Conservation (phyloP, 2,113 vertebrate genomes). For the Tachysurus fulvidraco region DNA sequence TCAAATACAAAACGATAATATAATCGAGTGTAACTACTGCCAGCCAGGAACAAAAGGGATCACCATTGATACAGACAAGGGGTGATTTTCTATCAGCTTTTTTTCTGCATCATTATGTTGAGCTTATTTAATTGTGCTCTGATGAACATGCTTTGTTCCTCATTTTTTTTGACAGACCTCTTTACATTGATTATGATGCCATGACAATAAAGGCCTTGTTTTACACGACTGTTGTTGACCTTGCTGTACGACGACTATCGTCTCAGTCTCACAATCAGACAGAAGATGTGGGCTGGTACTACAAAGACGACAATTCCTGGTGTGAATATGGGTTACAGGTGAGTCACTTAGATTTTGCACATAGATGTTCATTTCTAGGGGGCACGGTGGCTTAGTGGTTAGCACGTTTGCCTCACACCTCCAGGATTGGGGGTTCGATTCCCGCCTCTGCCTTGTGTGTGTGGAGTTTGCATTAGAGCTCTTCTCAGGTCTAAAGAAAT, state of each 20-base stretch:
- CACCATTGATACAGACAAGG: slow-evolving; percentile 49
- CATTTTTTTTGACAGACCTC: slow-evolving; percentile 44
- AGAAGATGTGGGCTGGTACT: slow-evolving; percentile 65
- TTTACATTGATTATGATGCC: slow-evolving; percentile 64
- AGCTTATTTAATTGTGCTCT: not conserved
- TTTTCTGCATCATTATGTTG: not conserved
- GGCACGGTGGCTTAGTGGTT: too few species aligned
- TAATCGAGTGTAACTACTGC: slow-evolving; percentile 70
- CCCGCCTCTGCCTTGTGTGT: too few species aligned
- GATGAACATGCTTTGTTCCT: not conserved
- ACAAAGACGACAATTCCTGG: slow-evolving; percentile 63
- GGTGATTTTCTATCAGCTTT: slow-evolving; percentile 51
- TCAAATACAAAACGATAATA: slow-evolving; percentile 56
- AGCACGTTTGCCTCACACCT: too few species aligned
- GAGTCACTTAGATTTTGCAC: not conserved
- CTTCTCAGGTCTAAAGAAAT: too few species aligned
- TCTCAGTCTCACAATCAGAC: slow-evolving; percentile 43
- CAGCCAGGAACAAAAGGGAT: slow-evolving; percentile 67
- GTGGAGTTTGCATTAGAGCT: too few species aligned
- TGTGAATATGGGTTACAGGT: slow-evolving; percentile 66
- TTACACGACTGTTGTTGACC: not conserved
- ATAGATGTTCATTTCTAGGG: not conserved
- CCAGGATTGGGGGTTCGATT: too few species aligned
- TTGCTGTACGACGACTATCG: slow-evolving; percentile 47
- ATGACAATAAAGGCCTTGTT: slow-evolving; percentile 29